These are phyloP conservation scores for Silurus lanzhouensis DNA, from an alignment of 2,797 vertebrate genomes.

Conservation along the genomic window DNA sequence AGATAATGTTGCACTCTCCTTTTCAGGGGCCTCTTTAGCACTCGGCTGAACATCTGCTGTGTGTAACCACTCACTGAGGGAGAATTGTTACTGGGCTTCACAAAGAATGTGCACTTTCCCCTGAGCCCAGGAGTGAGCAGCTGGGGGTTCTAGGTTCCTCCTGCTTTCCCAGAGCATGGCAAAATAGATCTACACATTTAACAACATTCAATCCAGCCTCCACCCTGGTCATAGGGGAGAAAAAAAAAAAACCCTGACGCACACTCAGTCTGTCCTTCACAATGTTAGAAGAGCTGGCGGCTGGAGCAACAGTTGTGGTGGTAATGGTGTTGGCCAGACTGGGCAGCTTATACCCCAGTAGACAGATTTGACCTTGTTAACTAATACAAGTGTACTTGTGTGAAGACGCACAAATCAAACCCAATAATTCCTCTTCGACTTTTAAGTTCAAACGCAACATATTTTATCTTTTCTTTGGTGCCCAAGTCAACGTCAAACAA, in stretches of 20 bases:
- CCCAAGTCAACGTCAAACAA: background rate
- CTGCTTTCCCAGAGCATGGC: constrained; percentile 14
- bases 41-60: constrained; percentile 71
- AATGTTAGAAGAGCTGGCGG: background rate
- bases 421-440: background rate
- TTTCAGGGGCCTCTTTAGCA: constrained; percentile 68
- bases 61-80: constrained; percentile 62
- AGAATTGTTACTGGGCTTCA: constrained; percentile 53
- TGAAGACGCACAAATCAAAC: background rate
- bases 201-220: constrained; percentile 19
- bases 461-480: background rate
- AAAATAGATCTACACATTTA: constrained; percentile 16
- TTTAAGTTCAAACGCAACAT: background rate
- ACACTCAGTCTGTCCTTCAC: background rate
- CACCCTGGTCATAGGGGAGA: background rate
- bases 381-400: constrained; percentile 68
- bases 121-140: constrained; percentile 45
- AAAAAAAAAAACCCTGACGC: background rate
- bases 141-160: constrained; percentile 33
- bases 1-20: constrained; percentile 73
- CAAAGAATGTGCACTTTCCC: constrained; percentile 55
- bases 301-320: constrained; percentile 41
- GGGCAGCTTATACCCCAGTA: constrained; percentile 64
- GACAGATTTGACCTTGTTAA: constrained; percentile 73
- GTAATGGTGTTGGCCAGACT: constrained; percentile 31